These are phyloP conservation scores for Corythornis leucogaster DNA, from an alignment of 2,797 vertebrate genomes.

Conservation along the genomic window DNA sequence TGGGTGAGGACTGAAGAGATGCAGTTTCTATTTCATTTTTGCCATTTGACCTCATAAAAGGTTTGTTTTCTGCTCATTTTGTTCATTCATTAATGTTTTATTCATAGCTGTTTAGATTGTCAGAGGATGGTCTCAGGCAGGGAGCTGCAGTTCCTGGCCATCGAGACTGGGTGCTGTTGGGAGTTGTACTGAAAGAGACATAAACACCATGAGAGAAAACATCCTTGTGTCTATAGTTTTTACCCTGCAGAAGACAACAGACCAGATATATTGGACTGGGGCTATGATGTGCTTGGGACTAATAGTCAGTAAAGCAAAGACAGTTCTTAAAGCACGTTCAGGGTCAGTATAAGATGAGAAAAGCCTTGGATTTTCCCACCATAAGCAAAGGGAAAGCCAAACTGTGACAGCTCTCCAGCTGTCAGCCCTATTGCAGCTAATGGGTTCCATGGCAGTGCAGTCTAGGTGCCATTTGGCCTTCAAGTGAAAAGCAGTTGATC, in stretches of 20 bases:
- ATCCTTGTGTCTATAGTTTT: neutral
- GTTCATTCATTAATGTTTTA: neutral
- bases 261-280: neutral
- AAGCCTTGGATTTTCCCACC: neutral
- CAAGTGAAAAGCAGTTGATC: neutral
- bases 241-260: neutral
- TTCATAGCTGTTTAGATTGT: neutral
- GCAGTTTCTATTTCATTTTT: neutral
- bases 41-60: neutral
- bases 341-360: neutral
- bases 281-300: neutral
- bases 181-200: neutral
- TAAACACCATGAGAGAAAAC: fast-evolving
- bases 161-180: neutral
- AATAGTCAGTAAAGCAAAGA: neutral
- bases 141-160: neutral
- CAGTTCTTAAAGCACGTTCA: neutral
- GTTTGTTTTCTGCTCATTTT: neutral
- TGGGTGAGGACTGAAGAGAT: neutral
- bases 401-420: neutral
- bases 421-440: neutral
- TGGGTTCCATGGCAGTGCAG: neutral
- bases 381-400: neutral
- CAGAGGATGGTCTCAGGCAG: neutral
- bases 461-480: neutral